Evolutionary conservation across 1,140 invertebrate genomes (phyloP), one percentile per base, ranked within the genome.

Genomic region (Elysia chlorotica): DNA sequence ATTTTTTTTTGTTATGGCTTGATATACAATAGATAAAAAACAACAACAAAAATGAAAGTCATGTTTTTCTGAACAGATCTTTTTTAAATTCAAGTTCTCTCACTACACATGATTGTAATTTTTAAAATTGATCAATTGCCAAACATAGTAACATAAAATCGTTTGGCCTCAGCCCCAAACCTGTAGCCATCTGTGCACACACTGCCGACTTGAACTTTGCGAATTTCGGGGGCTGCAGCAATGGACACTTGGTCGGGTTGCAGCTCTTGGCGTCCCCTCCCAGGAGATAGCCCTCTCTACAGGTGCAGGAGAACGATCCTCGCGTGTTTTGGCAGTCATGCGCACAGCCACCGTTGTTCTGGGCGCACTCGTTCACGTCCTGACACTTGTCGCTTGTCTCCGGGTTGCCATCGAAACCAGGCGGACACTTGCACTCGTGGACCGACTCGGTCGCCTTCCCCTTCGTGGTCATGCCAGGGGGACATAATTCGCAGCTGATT

Each of bases 321-420:
- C 48, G 10, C 2, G 72, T 77, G 73, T 84, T 84, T 4, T 78
- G 48, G 66, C 83, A 84, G 0, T 79, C 65, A 41, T 88, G 86
- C 71, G 81, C 78, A 78, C 87, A 88, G 3, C 80, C 81, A 17
- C 85, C 85, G 73, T 87, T 88, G 28, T 78, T 67, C 3, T 63
- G 57, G n/a, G 75, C 37, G 65, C 87, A 88, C 71, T 88, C 86
- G 69, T 87, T 82, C 4, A 84, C 69, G 66, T 87, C 86, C 19
- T 19, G 14, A 17, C 71, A 54, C 3, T 33, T 38, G 25, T 68
- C 61, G 10, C 23, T 33, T 19, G 48, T 36, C 53, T 71, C 59
- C 23, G 62, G 36, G 67, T 56, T 70, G 35, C 65, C 59, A 14
- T 65, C 28, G 70, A 63, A 63, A 74, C 72, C 67, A 23, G 53